Percentiles rank a stretch among this genome's conserved stretches.
These are phyloP conservation scores for Ceyx margarethae DNA, from an alignment of 2,113 vertebrate species.

Conservation along the genomic window DNA sequence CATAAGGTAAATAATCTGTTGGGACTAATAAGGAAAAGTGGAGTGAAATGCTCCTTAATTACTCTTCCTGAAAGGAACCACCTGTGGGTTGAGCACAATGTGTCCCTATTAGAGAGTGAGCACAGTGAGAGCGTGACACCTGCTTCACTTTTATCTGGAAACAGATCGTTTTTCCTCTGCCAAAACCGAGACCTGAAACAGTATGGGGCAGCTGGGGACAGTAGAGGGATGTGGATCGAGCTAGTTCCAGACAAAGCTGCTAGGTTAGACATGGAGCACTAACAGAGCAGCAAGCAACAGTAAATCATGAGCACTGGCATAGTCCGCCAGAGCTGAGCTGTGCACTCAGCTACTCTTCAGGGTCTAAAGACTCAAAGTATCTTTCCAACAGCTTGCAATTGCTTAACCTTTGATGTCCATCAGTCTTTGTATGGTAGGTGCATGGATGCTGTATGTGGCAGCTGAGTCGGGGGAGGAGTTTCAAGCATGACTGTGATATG, in stretches of 20 bases:
- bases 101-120: background rate
- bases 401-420: constrained; percentile 4
- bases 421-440: background rate
- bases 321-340: background rate
- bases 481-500: fast-evolving
- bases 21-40: background rate
- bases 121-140: background rate
- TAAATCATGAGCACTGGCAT: background rate
- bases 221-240: background rate
- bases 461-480: background rate
- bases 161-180: background rate
- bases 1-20: background rate
- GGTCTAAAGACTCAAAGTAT: background rate
- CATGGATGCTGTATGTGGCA: background rate
- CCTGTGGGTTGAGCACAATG: background rate
- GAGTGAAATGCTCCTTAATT: background rate
- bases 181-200: background rate
- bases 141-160: background rate
- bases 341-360: background rate
- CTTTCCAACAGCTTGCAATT: background rate
- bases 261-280: background rate
- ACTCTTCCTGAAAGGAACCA: constrained; percentile 10
- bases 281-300: background rate
- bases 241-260: background rate
- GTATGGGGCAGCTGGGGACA: background rate